phyloP scores from a whole-genome alignment of 2,113 vertebrate genomes.

The Notiomystis cincta region DNA sequence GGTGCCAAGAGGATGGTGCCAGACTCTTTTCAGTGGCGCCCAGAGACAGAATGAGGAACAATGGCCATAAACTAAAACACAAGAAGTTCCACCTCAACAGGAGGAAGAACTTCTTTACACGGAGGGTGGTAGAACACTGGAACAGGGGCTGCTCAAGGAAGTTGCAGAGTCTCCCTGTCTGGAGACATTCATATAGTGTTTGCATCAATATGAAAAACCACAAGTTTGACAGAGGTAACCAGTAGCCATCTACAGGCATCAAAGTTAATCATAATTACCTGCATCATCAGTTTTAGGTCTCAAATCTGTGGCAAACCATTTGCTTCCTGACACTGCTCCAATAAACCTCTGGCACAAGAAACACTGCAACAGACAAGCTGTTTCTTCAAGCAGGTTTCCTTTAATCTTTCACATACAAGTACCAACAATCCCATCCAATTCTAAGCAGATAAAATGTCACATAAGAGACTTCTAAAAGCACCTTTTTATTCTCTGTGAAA shows the following conservation, averaged over 20 bases:
- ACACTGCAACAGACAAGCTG: background rate
- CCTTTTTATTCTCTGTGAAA: background rate
- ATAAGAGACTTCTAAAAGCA: background rate
- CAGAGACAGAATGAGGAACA: background rate
- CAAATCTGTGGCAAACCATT: background rate
- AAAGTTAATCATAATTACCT: background rate
- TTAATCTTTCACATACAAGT: background rate
- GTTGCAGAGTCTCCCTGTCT: background rate
- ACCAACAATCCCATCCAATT: background rate
- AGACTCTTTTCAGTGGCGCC: background rate
- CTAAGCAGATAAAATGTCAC: background rate
- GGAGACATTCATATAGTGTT: background rate
- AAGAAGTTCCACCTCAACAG: background rate
- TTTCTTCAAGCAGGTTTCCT: background rate
- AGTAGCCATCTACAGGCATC: background rate
- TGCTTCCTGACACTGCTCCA: background rate
- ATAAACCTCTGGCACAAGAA: background rate
- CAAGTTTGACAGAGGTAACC: background rate
- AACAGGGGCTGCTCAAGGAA: background rate
- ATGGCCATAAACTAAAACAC: background rate
- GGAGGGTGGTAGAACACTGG: background rate
- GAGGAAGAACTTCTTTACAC: background rate
- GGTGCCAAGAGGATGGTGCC: too few relatives aligned
- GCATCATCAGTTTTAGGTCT: background rate
- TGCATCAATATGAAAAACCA: background rate